Base-by-base conservation (phyloP, 2,888 invertebrate genomes). In the Augiades crinisus region DNA sequence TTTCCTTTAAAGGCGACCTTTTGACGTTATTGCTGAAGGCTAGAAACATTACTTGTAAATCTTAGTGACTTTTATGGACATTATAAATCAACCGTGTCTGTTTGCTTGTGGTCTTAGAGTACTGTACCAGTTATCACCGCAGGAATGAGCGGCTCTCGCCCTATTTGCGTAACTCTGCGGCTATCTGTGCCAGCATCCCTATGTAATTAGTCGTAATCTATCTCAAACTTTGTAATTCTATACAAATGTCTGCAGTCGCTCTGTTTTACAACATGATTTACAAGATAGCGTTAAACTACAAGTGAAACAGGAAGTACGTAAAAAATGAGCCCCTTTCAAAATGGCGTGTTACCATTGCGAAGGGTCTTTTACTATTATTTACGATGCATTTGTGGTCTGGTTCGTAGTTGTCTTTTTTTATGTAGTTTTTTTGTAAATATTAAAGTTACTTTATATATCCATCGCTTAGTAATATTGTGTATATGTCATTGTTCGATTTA, bases 81-180 rank as follows among this genome's bases (percentile, higher is more conserved):
- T 40, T 24, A 49, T 49, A 49, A 49, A 49, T 49, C 21, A 16
- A 41, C 10, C 17, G 21, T 40, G 22, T 10, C 38, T 22, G 22
- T 24, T 41, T 37, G 27, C 37, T 46, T 38, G 31, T 40, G 40
- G 47, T 49, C 13, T 21, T 40, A 31, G 7, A 14, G 40, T 24
- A 40, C 31, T 31, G 40, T 24, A 40, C 31, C 38, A 49, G 47
- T 49, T 49, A 41, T 49, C 47, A 33, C 16, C 27, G 38, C 31
- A 43, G 58, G 60, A 37, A 17, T 50, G 43, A 61, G 54, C 63
- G 59, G 62, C 64, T 64, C 65, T 64, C 62, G 76, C 64, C 70
- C 75, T 64, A 75, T 74, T 80, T 80, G 75, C 73, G 76, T 72
- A 78, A 81, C 59, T 57, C 54, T 61, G 65, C 57, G 60, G 63